These are phyloP conservation scores for Terrapene triunguis DNA, from an alignment of 2,113 vertebrate species.

Conservation along the genomic window DNA sequence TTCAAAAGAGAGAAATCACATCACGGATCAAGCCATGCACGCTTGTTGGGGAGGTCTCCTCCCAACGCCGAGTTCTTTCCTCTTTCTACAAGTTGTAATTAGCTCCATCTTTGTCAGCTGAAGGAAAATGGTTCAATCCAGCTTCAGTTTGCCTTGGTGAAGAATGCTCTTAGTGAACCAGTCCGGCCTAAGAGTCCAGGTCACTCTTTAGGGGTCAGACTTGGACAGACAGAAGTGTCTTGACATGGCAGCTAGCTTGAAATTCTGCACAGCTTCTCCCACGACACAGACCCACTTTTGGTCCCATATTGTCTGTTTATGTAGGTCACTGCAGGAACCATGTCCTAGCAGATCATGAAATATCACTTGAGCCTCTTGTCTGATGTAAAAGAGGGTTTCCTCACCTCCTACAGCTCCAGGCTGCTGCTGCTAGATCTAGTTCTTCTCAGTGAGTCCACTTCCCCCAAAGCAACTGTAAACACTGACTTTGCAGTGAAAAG, in stretches of 20 bases:
- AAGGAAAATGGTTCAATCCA: not conserved
- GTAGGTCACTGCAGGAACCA: not conserved
- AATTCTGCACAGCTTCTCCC: not conserved
- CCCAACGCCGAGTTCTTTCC: not conserved
- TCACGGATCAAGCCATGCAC: not conserved
- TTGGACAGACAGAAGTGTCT: rapidly evolving
- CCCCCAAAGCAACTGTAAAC: not conserved
- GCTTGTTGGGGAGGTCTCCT: not conserved
- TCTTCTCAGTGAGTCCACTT: not conserved
- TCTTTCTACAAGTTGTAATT: not conserved
- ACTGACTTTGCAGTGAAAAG: not conserved
- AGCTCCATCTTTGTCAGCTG: not conserved
- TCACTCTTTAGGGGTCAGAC: rapidly evolving
- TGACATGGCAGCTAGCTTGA: not conserved
- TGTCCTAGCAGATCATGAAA: not conserved
- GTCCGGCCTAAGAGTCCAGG: not conserved
- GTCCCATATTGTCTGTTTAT: not conserved
- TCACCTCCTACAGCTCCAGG: not conserved
- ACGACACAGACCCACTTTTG: not conserved
- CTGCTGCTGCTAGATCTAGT: not conserved
- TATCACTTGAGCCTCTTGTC: not conserved
- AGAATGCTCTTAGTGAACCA: not conserved
- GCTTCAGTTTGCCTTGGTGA: rapidly evolving
- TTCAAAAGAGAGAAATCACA: not conserved
- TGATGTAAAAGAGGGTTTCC: constrained; percentile 20